phyloP scores from a whole-genome alignment of 2,797 vertebrate genomes.

The Eidolon dupreanum region DNA sequence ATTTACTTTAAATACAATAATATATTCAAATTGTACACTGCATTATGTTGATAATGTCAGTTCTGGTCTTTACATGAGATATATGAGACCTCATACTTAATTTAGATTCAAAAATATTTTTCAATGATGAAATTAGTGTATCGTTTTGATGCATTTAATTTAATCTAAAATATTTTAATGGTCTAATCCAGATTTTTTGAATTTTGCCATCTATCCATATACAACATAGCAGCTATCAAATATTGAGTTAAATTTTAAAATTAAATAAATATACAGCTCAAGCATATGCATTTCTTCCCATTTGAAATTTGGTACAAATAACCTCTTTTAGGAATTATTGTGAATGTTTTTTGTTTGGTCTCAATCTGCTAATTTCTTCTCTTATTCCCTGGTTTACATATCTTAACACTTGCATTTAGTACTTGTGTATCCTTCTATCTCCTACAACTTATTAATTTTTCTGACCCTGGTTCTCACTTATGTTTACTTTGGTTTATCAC shows the following conservation, averaged over 20 bases:
- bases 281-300: background rate
- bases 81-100: background rate
- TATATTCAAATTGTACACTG: background rate
- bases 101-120: background rate
- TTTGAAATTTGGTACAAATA: background rate
- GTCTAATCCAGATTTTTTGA: background rate
- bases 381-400: background rate
- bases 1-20: background rate
- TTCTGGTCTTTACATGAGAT: background rate
- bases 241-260: background rate
- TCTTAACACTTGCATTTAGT: background rate
- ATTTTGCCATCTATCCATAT: background rate
- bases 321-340: background rate
- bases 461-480: background rate
- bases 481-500: background rate
- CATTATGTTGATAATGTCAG: background rate
- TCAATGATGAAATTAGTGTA: background rate
- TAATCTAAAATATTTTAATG: background rate
- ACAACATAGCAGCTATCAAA: background rate
- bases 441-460: background rate
- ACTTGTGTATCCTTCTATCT: background rate
- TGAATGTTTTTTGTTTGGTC: background rate
- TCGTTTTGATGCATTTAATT: background rate
- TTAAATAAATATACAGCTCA: background rate
- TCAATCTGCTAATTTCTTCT: background rate